Evolutionary conservation across 1,140 invertebrate species (phyloP), one percentile per base, ranked within the genome.

Genomic region (Anoplophora glabripennis): DNA sequence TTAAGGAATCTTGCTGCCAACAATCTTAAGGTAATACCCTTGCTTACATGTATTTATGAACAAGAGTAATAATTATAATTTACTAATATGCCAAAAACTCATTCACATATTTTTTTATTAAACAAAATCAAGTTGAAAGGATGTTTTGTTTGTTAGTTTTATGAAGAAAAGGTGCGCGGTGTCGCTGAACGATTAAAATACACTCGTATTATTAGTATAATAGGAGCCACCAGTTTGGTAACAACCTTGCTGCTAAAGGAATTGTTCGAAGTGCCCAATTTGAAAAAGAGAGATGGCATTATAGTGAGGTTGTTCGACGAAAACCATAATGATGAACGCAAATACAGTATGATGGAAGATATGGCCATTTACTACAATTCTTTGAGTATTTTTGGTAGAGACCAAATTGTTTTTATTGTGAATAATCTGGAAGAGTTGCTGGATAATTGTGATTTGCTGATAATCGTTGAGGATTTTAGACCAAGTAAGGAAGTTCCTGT

Each of bases 1-100:
- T 75, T 78, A 54, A 57, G 75, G 56, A 71, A 73, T 46, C 59
- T 82, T 18, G 61, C 57, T 15, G 7, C 7, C 7, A 57, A 65
- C 42, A 65, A 65, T 42, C 34, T 55, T 5, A 54, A 60, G 33
- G 58, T 55, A 42, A 55, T 34, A 40, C 12, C 18, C 15, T 54
- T 14, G 38, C 36, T 36, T 49, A 56, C 3, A 10, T 33, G n/a
- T 7, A 54, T 38, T 46, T 21, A 15, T 18, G 56, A 14, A 53
- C 18, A n/a, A n/a, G n/a, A n/a, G n/a, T n/a, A n/a, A n/a, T n/a
- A n/a, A n/a, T n/a, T n/a, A n/a, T n/a, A n/a, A n/a, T n/a, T n/a
- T n/a, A n/a, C n/a, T n/a, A n/a, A n/a, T n/a, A n/a, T n/a, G n/a
- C n/a, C n/a, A n/a, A n/a, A n/a, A n/a, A n/a, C n/a, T n/a, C n/a